Evolutionary conservation across 2,113 vertebrate genomes (phyloP).

Genomic region (Machaerirhynchus nigripectus): DNA sequence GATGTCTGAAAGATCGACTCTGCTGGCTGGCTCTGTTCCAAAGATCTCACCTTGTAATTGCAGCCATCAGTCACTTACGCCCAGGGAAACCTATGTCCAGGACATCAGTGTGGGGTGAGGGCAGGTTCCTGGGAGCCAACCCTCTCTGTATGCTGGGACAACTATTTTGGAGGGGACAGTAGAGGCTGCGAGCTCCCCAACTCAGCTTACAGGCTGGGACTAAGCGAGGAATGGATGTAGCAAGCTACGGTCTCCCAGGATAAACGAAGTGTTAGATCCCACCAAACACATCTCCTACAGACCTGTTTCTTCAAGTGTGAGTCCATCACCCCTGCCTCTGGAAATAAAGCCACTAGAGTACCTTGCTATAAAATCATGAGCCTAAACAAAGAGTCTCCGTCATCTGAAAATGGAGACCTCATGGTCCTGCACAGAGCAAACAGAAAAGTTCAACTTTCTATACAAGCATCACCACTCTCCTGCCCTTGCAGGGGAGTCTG

Average conservation of each 20-base stretch:
- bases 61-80: background rate
- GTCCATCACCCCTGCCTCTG: background rate
- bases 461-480: background rate
- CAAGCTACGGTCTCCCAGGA: background rate
- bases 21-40: background rate
- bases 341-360: background rate
- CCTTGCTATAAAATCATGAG: background rate
- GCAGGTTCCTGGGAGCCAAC: background rate
- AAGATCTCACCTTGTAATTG: background rate
- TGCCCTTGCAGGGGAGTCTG: background rate
- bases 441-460: background rate
- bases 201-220: background rate
- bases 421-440: background rate
- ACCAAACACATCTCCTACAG: background rate
- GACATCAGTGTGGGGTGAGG: background rate
- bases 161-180: background rate
- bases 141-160: background rate
- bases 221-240: background rate
- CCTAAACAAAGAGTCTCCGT: background rate
- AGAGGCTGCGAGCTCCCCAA: background rate
- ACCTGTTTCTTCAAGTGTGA: background rate
- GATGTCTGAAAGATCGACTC: background rate
- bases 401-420: background rate
- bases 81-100: background rate
- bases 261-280: background rate